phyloP scores from a whole-genome alignment of 92 coral and sea anemone genomes.

The Pocillopora grandis region DNA sequence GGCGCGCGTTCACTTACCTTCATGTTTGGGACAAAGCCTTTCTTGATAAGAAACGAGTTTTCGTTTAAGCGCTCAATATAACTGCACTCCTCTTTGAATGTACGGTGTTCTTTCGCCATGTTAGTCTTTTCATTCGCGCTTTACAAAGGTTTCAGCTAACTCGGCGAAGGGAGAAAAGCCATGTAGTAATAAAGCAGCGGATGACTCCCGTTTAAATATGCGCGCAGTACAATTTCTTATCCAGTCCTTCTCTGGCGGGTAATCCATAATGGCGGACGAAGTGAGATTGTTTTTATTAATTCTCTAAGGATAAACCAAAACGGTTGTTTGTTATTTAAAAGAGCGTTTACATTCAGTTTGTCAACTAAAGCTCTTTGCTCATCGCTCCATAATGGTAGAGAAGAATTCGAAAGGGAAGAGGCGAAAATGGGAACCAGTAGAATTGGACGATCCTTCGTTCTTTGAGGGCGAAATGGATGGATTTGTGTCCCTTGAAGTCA shows the following conservation, averaged over 20 bases:
- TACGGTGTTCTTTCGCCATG: constrained; percentile 54
- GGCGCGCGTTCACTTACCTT: constrained; percentile 52
- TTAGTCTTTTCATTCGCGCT: too few relatives aligned
- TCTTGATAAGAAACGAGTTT: constrained; percentile 80
- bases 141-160: neutral
- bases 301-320: too few relatives aligned
- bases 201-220: neutral
- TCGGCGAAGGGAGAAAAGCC: neutral
- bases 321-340: neutral
- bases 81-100: constrained; percentile 84
- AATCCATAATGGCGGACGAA: too few relatives aligned
- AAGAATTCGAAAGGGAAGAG: constrained; percentile 56
- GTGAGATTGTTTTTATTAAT: too few relatives aligned
- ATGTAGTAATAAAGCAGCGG: neutral
- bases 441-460: constrained; percentile 74
- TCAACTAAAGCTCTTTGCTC: neutral
- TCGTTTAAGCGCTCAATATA: constrained; percentile 78
- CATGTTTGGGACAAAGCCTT: constrained; percentile 98
- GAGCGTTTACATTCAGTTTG: neutral
- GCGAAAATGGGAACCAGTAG: constrained; percentile 83
- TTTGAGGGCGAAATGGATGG: constrained; percentile 87
- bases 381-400: constrained; percentile 33
- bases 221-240: too few relatives aligned
- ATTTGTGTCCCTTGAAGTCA: constrained; percentile 87
- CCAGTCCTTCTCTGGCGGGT: too few relatives aligned